phyloP scores from a whole-genome alignment of 2,797 vertebrate species.

The Sebastes cheni region DNA sequence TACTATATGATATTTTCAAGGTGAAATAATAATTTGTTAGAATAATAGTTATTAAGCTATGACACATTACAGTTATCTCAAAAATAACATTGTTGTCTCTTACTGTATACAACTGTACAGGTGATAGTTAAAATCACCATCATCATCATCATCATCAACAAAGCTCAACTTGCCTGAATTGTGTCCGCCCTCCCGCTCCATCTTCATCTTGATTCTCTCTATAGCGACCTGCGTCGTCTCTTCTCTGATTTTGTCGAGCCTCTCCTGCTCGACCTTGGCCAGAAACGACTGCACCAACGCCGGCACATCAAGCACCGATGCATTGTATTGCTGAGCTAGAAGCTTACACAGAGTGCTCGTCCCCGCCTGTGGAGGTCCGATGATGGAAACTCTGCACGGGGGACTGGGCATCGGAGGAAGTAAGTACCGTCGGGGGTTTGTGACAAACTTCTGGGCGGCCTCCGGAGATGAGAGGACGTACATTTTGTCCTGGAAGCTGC shows the following conservation, averaged over 20 bases:
- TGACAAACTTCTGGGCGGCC: slow-evolving; percentile 83
- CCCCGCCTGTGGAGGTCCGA: slow-evolving; percentile 86
- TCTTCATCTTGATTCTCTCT: slow-evolving; percentile 73
- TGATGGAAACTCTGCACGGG: slow-evolving; percentile 88
- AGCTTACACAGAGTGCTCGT: slow-evolving; percentile 87
- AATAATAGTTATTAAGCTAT: background rate
- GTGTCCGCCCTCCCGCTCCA: slow-evolving; percentile 52
- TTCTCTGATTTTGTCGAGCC: slow-evolving; percentile 66
- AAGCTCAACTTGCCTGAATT: slow-evolving; percentile 49
- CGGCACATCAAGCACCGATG: slow-evolving; percentile 85
- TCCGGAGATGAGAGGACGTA: slow-evolving; percentile 89
- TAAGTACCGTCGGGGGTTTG: slow-evolving; percentile 89
- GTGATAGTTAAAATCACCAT: background rate
- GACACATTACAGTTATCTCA: background rate
- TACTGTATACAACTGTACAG: background rate
- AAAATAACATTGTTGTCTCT: background rate
- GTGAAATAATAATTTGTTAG: background rate
- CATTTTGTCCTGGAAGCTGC: slow-evolving; percentile 94
- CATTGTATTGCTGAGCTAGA: slow-evolving; percentile 85
- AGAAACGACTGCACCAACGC: slow-evolving; percentile 69
- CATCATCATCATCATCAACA: background rate
- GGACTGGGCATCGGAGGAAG: slow-evolving; percentile 90
- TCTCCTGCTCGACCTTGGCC: slow-evolving; percentile 69
- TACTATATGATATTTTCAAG: background rate
- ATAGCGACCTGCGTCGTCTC: slow-evolving; percentile 79